Evolutionary conservation across 2,113 vertebrate genomes (phyloP).

Genomic region (Orthonyx spaldingii): DNA sequence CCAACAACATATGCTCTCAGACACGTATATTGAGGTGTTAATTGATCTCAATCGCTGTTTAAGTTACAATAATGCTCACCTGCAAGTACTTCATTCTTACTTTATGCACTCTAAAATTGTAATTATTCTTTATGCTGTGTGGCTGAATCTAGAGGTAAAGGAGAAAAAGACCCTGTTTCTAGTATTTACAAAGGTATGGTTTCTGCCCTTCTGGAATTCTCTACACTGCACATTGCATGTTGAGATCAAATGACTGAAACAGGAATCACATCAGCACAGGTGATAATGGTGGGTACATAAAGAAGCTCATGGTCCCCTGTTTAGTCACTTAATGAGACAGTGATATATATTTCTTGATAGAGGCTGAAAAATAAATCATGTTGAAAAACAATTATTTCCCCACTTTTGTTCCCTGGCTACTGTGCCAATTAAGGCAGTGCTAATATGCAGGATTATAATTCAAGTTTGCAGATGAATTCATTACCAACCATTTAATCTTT

Average conservation of each 20-base stretch:
- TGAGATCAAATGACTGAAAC: background rate
- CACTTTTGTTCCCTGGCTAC: background rate
- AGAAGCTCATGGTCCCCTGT: background rate
- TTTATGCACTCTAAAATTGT: background rate
- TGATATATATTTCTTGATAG: background rate
- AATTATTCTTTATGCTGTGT: background rate
- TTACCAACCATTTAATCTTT: background rate
- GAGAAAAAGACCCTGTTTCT: background rate
- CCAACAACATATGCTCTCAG: background rate
- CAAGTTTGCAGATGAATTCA: background rate
- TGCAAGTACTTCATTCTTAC: background rate
- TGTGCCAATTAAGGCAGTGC: background rate
- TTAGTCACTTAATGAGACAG: background rate
- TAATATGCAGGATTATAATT: background rate
- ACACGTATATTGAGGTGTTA: background rate
- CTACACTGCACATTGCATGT: background rate
- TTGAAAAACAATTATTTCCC: background rate
- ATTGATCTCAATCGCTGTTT: background rate
- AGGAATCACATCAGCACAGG: background rate
- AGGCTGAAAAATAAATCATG: background rate
- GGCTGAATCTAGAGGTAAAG: background rate
- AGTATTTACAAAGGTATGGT: background rate
- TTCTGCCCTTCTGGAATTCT: background rate
- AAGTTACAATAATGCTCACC: background rate
- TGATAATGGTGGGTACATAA: background rate